Conservation (phyloP, 2,113 vertebrate species). For the Theristicus caerulescens region DNA sequence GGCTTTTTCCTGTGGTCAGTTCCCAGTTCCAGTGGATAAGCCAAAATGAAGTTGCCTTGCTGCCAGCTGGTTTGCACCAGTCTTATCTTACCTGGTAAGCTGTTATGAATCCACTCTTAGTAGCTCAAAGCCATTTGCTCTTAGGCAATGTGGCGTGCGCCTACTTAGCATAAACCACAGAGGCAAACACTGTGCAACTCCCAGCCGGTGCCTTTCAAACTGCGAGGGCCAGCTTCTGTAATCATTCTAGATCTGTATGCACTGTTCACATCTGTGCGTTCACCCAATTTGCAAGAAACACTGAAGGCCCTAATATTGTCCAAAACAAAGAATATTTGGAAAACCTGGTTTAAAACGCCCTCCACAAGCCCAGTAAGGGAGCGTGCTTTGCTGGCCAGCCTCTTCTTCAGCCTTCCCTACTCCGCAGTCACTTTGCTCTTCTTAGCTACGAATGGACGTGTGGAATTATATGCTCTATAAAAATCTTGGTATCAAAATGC, state of each 20-base stretch:
- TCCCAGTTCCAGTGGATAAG: not conserved
- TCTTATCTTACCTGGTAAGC: not conserved
- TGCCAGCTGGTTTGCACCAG: not conserved
- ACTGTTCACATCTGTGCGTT: not conserved
- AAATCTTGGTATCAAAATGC: not conserved
- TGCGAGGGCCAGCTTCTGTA: too few relatives aligned
- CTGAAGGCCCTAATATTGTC: not conserved
- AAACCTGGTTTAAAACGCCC: not conserved
- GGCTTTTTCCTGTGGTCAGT: not conserved
- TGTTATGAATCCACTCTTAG: not conserved
- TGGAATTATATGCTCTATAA: not conserved
- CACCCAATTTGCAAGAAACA: not conserved
- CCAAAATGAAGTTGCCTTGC: not conserved
- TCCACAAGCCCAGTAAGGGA: not conserved
- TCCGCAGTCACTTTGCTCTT: not conserved
- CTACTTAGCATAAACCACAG: not conserved
- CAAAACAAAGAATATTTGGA: rapidly evolving
- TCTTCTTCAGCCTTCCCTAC: not conserved
- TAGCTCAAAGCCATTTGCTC: not conserved
- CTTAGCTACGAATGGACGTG: not conserved
- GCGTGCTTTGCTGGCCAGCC: not conserved
- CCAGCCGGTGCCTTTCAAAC: not conserved
- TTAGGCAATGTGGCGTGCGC: rapidly evolving
- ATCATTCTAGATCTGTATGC: too few relatives aligned
- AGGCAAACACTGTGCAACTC: not conserved